These are phyloP conservation scores for Bos indicus DNA, from an alignment of 2,113 vertebrate species.

Conservation along the genomic window DNA sequence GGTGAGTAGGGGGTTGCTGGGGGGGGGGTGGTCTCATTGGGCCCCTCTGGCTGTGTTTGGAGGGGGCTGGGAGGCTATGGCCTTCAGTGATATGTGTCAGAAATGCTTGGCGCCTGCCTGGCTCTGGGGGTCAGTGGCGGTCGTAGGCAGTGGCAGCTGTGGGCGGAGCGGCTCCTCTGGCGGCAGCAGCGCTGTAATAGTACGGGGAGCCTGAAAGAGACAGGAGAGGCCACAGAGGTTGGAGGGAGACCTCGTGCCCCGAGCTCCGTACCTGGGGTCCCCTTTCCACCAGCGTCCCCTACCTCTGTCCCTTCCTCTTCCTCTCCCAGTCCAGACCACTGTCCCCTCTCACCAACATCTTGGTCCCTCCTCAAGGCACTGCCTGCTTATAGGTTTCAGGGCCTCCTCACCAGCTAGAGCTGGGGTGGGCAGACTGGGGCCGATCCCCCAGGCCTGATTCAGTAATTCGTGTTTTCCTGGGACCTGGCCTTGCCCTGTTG, in stretches of 20 bases:
- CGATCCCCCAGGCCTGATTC: background rate
- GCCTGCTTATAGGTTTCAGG: background rate
- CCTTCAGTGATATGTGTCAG: slow-evolving; percentile 55
- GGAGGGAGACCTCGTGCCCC: background rate
- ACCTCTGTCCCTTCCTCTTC: background rate
- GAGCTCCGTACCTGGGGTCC: background rate
- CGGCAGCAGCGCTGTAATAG: slow-evolving; percentile 95
- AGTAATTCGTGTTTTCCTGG: background rate
- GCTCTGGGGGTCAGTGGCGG: slow-evolving; percentile 89
- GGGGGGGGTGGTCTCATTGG: background rate
- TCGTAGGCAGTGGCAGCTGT: slow-evolving; percentile 91
- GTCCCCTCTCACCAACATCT: background rate
- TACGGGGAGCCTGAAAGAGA: slow-evolving; percentile 91
- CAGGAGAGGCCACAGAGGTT: background rate
- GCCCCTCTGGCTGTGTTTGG: slow-evolving; percentile 22
- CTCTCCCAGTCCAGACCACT: background rate
- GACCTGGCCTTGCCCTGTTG: background rate
- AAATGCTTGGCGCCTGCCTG: slow-evolving; percentile 53
- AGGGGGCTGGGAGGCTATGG: background rate
- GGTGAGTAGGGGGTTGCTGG: background rate
- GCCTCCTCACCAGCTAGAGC: background rate
- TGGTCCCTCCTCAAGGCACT: background rate
- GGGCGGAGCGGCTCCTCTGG: slow-evolving; percentile 89
- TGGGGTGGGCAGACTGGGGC: background rate
- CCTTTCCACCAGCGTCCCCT: background rate